A percentile compares a stretch with the other conserved stretches of the same genome.
Conservation (phyloP, 2,113 vertebrate species). For the Syrrhaptes paradoxus region DNA sequence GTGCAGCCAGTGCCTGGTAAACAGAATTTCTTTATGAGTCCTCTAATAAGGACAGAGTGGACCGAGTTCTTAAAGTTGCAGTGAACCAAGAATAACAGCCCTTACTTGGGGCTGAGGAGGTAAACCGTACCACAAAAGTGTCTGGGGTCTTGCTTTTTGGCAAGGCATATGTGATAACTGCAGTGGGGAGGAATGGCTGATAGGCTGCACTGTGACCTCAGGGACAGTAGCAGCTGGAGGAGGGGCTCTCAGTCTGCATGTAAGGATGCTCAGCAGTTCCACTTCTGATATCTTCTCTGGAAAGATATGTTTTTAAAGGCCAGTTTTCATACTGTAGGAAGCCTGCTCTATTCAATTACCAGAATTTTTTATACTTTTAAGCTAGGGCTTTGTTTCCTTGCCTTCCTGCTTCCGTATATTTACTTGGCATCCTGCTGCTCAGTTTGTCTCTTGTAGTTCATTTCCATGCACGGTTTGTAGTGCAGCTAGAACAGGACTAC, state of each 20-base stretch:
- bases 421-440: neutral
- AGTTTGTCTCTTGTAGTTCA: neutral
- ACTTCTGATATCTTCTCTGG: neutral
- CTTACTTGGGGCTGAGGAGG: neutral
- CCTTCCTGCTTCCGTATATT: neutral
- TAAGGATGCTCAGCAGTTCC: neutral
- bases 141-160: neutral
- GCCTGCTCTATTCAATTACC: neutral
- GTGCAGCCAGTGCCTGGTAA: neutral
- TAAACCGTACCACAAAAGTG: neutral
- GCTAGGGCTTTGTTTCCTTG: neutral
- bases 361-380: neutral
- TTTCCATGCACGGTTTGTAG: neutral
- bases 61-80: neutral
- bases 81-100: neutral
- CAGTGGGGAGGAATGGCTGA: neutral
- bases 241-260: neutral
- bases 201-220: neutral
- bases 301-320: neutral
- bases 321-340: neutral
- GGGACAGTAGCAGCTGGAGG: neutral
- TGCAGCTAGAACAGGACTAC: neutral
- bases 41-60: neutral
- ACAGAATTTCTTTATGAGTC: neutral
- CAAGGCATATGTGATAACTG: neutral